Evolutionary conservation across 35 echinoderm and acorn worm species (phyloP).

Genomic region (Strongylocentrotus purpuratus): DNA sequence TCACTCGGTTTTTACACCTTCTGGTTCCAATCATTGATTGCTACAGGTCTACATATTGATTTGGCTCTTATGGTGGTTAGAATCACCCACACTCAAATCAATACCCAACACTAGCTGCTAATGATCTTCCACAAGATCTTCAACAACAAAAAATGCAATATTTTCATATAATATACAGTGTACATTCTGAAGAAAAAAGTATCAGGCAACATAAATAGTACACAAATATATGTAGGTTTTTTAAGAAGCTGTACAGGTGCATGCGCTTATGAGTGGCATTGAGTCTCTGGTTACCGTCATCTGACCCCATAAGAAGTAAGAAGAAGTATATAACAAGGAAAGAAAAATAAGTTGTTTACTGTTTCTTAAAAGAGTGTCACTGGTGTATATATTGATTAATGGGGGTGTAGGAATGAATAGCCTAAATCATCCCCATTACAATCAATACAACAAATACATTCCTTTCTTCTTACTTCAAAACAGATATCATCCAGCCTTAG

Average conservation of each 20-base stretch:
- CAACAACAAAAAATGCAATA: not conserved
- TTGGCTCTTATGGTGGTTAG: not conserved
- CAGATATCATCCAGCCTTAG: not conserved
- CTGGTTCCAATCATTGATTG: not conserved
- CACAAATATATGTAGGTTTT: too few relatives aligned
- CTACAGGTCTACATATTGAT: not conserved
- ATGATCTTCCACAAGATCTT: not conserved
- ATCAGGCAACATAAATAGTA: not conserved
- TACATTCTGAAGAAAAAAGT: not conserved
- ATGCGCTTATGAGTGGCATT: too few relatives aligned
- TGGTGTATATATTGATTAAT: constrained; percentile 6
- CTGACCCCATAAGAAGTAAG: too few relatives aligned
- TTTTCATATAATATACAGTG: not conserved
- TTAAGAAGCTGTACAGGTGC: too few relatives aligned
- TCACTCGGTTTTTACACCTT: not conserved
- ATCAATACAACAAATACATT: constrained; percentile 13
- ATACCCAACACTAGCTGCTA: not conserved
- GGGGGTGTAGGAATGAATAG: not conserved
- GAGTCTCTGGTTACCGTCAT: too few relatives aligned
- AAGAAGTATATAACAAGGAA: not conserved
- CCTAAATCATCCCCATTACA: not conserved
- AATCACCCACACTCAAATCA: not conserved
- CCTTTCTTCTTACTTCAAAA: not conserved
- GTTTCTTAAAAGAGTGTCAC: not conserved
- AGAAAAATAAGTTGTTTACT: not conserved